Base-by-base conservation (phyloP, 2,797 vertebrate genomes). In the Falco berigora region DNA sequence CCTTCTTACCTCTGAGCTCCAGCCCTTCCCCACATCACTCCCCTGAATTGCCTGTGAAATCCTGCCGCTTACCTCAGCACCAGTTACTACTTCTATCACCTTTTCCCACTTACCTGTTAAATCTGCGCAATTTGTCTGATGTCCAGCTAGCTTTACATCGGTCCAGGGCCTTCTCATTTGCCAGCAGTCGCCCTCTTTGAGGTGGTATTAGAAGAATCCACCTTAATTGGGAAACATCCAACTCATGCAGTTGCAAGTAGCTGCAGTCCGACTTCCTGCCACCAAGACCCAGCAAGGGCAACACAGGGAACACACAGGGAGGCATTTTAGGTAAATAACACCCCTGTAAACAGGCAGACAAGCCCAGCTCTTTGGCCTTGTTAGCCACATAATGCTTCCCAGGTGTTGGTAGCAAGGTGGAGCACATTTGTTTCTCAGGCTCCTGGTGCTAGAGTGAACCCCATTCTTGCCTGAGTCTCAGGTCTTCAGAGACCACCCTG, bases 141-240 rank as follows among this genome's bases (percentile, higher is more conserved):
- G 17, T 38, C 59, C 52, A 40, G n/a, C n/a, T 53, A 40, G n/a
- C n/a, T 53, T 38, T 17, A 28, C 42, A 20, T 28, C 47, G 32
- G 76, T 16, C 52, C 18, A 24, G 36, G 10, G 8, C 68, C 36
- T 14, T 50, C 44, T 16, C 25, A 3, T 13, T 32, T 52, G 59
- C 36, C 44, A 44, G 50, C 12, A 34, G 49, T 19, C 3, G 6
- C n/a, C 14, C 1, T 0, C 55, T 61, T 61, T 19, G n/a, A 68
- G 63, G 64, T 9, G 6, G 2, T 16, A 42, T 3, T 32, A 36
- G 67, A 25, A 55, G 64, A 6, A 87, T 36, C 30, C 36, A 32
- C 40, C 19, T 16, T 20, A 19, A 23, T 2, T 5, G 38, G 18
- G 46, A 61, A 52, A 32, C 46, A 22, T 52, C 36, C 22, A 44